phyloP scores from a whole-genome alignment of 2,113 vertebrate genomes.

The Bufo gargarizans region DNA sequence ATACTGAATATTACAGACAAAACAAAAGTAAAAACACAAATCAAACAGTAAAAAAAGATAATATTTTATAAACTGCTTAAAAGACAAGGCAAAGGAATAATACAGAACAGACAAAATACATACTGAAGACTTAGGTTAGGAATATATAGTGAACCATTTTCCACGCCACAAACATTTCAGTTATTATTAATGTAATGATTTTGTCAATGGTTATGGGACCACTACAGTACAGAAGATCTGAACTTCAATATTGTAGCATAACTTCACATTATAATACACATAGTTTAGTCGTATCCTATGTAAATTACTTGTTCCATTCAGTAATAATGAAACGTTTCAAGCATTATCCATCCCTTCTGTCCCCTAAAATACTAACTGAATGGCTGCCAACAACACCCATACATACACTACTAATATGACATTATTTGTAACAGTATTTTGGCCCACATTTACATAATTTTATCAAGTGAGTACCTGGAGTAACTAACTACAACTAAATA shows the following conservation, averaged over 20 bases:
- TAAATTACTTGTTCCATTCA: not conserved
- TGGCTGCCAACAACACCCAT: not conserved
- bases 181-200: not conserved
- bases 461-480: not conserved
- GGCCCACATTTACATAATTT: not conserved
- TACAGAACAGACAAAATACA: not conserved
- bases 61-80: not conserved
- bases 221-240: not conserved
- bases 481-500: too few species aligned
- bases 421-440: not conserved
- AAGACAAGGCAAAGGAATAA: not conserved
- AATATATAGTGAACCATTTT: not conserved
- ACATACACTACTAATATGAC: not conserved
- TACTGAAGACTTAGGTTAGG: not conserved
- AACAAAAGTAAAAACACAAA: not conserved
- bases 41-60: not conserved
- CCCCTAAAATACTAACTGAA: not conserved
- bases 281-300: not conserved
- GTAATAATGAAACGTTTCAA: not conserved
- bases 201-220: not conserved
- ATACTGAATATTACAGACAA: not conserved
- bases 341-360: not conserved
- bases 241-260: not conserved
- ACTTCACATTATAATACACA: conserved; percentile 9
- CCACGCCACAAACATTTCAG: not conserved